Percentiles rank a stretch among this genome's conserved stretches.
phyloP scores from a whole-genome alignment of 2,113 vertebrate species.

The Potamarius usumacintae region DNA sequence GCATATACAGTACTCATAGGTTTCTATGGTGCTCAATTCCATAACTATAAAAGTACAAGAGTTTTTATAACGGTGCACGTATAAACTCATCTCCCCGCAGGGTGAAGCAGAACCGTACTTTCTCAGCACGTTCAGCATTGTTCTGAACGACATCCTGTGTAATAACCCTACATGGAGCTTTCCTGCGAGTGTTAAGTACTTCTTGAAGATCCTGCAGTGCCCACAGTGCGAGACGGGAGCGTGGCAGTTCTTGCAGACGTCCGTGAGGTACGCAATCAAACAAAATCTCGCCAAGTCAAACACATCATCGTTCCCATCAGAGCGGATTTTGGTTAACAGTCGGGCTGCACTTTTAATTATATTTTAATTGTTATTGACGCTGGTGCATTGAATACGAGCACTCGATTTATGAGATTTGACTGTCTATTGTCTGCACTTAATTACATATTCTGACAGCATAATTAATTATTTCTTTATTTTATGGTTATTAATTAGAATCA shows the following conservation, averaged over 20 bases:
- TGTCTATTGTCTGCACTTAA: background rate
- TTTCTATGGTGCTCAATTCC: background rate
- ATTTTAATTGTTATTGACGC: background rate
- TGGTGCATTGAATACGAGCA: background rate
- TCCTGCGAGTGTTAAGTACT: constrained; percentile 75
- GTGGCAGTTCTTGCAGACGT: constrained; percentile 82
- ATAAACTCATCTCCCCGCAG: constrained; percentile 66
- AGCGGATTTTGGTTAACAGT: background rate
- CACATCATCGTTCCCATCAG: background rate
- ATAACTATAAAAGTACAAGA: background rate
- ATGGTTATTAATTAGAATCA: background rate
- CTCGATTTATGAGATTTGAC: background rate
- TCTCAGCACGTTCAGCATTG: constrained; percentile 69
- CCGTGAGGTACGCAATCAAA: constrained; percentile 77
- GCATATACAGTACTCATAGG: background rate
- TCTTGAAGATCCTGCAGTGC: constrained; percentile 85
- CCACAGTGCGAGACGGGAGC: constrained; percentile 83
- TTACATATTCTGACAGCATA: background rate
- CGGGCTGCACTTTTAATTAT: background rate
- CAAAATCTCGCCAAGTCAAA: background rate
- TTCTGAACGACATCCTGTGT: constrained; percentile 77
- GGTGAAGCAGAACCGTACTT: constrained; percentile 72
- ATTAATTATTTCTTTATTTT: background rate
- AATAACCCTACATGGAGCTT: constrained; percentile 86
- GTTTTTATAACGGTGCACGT: too few species aligned